Base-by-base conservation (phyloP, 1,140 invertebrate species). In the Capitella teleta region DNA sequence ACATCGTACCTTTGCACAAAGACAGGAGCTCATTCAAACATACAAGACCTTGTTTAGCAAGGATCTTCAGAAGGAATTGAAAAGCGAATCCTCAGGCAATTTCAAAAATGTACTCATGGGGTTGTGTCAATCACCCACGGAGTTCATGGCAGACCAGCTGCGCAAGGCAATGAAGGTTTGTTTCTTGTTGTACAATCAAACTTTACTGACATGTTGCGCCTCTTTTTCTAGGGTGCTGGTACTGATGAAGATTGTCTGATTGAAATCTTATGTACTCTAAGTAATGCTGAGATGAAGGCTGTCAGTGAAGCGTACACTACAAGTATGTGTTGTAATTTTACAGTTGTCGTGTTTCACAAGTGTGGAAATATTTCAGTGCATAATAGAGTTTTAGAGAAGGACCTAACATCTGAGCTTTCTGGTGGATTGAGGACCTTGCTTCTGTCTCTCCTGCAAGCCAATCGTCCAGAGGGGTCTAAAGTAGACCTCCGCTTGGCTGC, bases 21-120 rank as follows among this genome's bases (percentile, higher is more conserved):
- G 94, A 56, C 74, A 90, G 51, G 84, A 95, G 70, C 92, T 98
- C 58, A 82, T 84, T 10, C 80, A 85, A 61, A 81, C 83, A 0
- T 98, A 88, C 72, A 96, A 97, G 76, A 88, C 86, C 40, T 80
- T 86, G 59, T 97, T 86, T 69, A 92, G 92, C 67, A 95, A 93
- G 66, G 66, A 67, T 53, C 51, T 70, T 28, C 60, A 66, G 25
- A 57, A 62, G 36, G 70, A 74, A 50, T 56, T 74, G 14, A 69
- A 74, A 47, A 51, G 65, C 21, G 72, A 74, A 44, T 54, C 67
- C 10, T 72, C 67, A 57, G 69, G 72, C 12, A 62, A 71, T 52
- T 72, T 72, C 44, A 42, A 54, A 32, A 59, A 62, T 26, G 59
- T 63, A 5, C 52, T 67, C 36, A 61, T 64, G 44, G 57, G 55